phyloP scores from a whole-genome alignment of 2,797 vertebrate genomes.

The Sebastiscus albofasciatus region DNA sequence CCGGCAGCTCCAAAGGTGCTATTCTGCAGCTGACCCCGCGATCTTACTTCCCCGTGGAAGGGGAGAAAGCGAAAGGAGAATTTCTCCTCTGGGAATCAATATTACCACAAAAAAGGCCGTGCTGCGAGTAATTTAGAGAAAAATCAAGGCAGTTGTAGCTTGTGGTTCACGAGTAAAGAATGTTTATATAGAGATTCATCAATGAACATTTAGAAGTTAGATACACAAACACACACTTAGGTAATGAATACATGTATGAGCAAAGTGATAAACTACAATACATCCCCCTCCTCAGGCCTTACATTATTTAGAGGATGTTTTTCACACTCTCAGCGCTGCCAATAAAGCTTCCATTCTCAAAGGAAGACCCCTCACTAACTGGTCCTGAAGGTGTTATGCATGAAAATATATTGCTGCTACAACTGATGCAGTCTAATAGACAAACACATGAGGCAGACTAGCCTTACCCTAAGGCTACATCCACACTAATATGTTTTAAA shows the following conservation, averaged over 20 bases:
- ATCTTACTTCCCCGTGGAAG: neutral
- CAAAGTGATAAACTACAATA: slow-evolving; percentile 3
- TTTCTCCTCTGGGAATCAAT: slow-evolving; percentile 42
- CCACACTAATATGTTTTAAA: too few species aligned
- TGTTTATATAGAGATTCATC: neutral
- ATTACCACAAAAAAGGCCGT: slow-evolving; percentile 1
- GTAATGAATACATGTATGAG: neutral
- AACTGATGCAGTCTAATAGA: too few species aligned
- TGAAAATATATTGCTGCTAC: slow-evolving; percentile 14
- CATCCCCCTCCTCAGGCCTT: neutral
- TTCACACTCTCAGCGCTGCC: slow-evolving; percentile 12
- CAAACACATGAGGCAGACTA: too few species aligned
- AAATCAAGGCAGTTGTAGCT: neutral
- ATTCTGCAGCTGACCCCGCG: slow-evolving; percentile 33
- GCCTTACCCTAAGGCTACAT: neutral
- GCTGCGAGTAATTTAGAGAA: neutral
- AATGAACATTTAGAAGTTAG: neutral
- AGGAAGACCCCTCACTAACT: slow-evolving; percentile 22
- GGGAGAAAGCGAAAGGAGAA: slow-evolving; percentile 20
- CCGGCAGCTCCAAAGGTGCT: slow-evolving; percentile 37
- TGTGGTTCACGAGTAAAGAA: neutral
- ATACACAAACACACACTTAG: neutral
- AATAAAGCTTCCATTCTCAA: slow-evolving; percentile 16
- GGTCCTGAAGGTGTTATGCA: slow-evolving; percentile 49
- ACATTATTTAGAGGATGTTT: slow-evolving; percentile 23